Percentiles rank a stretch among this genome's conserved stretches.
These are phyloP conservation scores for Dasysyrphus albostriatus DNA, from an alignment of 2,888 invertebrate genomes.

Conservation along the genomic window DNA sequence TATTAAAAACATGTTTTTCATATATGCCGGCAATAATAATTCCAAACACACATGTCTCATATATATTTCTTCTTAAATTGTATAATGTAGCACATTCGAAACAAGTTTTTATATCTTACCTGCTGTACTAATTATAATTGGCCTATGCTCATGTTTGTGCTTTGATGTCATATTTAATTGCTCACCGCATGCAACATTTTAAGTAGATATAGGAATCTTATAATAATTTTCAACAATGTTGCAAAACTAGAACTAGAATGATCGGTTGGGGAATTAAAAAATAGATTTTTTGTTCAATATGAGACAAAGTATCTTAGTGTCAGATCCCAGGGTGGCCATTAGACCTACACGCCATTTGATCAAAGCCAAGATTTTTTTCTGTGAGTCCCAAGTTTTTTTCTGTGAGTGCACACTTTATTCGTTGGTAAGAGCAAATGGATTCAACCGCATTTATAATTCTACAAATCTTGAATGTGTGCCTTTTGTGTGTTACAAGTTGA, in stretches of 20 bases:
- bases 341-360: too few relatives aligned
- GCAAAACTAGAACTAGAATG: conserved; percentile 12
- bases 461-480: too few relatives aligned
- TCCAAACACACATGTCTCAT: not conserved
- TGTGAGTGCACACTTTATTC: too few relatives aligned
- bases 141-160: not conserved
- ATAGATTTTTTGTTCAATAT: not conserved
- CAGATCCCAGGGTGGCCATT: not conserved
- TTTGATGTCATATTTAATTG: conserved; percentile 8
- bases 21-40: not conserved
- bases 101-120: conserved; percentile 11
- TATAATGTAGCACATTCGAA: conserved; percentile 16
- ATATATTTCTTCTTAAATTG: not conserved
- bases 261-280: not conserved
- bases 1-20: not conserved
- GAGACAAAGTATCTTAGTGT: not conserved
- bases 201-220: not conserved
- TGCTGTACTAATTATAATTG: conserved; percentile 14
- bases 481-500: too few relatives aligned
- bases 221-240: not conserved
- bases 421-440: too few relatives aligned
- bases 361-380: too few relatives aligned
- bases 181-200: not conserved
- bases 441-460: too few relatives aligned
- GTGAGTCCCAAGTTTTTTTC: too few relatives aligned